phyloP scores from a whole-genome alignment of 2,113 vertebrate genomes.

The Chunga burmeisteri region DNA sequence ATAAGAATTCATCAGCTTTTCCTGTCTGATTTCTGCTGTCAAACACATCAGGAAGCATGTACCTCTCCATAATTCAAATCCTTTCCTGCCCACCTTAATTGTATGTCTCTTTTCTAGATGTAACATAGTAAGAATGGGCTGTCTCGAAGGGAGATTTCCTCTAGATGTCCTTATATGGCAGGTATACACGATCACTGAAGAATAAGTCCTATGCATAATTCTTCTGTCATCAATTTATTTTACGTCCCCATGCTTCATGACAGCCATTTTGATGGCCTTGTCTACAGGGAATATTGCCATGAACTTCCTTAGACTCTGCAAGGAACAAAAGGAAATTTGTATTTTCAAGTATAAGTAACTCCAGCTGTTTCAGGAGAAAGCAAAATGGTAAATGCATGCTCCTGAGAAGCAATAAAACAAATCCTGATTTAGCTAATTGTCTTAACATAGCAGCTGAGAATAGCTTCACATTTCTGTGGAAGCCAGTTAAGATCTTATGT shows the following conservation, averaged over 20 bases:
- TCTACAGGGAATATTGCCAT: not conserved
- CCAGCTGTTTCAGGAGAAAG: not conserved
- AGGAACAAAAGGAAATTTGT: slow-evolving; percentile 1
- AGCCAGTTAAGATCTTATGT: not conserved
- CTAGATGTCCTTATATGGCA: slow-evolving; percentile 8
- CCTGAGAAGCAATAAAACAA: not conserved
- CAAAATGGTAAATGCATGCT: not conserved
- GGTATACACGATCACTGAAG: not conserved
- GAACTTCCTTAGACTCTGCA: not conserved
- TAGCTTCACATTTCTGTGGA: not conserved
- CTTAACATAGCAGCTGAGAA: not conserved
- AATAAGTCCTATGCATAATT: not conserved
- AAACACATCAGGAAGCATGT: slow-evolving; percentile 67
- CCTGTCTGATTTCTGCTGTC: slow-evolving; percentile 70
- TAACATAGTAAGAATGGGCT: slow-evolving; percentile 11
- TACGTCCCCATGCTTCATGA: not conserved
- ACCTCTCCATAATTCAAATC: slow-evolving; percentile 67
- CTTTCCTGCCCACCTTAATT: slow-evolving; percentile 68
- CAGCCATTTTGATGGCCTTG: not conserved
- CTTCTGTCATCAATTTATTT: slow-evolving; percentile 4
- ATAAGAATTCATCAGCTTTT: slow-evolving; percentile 68
- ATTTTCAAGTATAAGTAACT: not conserved
- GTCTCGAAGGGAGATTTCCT: slow-evolving; percentile 44
- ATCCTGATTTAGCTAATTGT: not conserved
- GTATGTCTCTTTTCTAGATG: slow-evolving; percentile 57